Evolutionary conservation across 1,140 invertebrate species (phyloP).

Genomic region (Polypedilum vanderplanki): DNA sequence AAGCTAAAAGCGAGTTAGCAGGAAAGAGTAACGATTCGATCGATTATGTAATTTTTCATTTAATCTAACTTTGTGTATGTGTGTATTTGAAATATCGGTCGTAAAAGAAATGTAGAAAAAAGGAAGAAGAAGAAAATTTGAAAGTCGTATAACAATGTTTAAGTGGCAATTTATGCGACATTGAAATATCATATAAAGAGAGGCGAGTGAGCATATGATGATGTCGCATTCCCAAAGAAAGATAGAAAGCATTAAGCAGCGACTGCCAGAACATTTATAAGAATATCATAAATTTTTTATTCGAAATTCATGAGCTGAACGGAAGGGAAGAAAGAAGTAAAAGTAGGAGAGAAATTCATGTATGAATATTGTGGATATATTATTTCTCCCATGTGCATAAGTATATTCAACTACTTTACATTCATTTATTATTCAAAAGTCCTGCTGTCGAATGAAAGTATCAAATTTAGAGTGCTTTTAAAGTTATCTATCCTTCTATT

Average conservation of each 20-base stretch:
- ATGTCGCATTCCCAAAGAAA: not conserved
- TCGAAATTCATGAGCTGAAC: not conserved
- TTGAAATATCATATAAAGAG: constrained; percentile 10
- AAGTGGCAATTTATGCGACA: constrained; percentile 5
- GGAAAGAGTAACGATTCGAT: not conserved
- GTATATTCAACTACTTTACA: not conserved
- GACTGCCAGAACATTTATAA: not conserved
- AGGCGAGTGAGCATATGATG: not conserved
- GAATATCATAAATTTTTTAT: constrained; percentile 20
- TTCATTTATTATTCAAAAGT: constrained; percentile 14
- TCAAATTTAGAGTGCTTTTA: not conserved
- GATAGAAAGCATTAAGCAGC: no score
- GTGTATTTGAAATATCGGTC: no score
- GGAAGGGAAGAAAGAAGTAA: not conserved
- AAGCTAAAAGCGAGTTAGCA: not conserved
- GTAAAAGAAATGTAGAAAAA: not conserved
- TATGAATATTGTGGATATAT: constrained; percentile 19
- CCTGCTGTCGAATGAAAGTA: constrained; percentile 3
- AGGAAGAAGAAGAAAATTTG: not conserved
- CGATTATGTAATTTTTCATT: constrained; percentile 13
- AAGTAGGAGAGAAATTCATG: not conserved
- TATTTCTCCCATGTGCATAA: constrained; percentile 15
- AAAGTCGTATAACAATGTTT: not conserved
- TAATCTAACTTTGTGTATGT: not conserved
- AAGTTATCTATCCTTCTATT: not conserved